Evolutionary conservation across 2,888 invertebrate genomes (phyloP).

Genomic region (Agonum fuliginosum): DNA sequence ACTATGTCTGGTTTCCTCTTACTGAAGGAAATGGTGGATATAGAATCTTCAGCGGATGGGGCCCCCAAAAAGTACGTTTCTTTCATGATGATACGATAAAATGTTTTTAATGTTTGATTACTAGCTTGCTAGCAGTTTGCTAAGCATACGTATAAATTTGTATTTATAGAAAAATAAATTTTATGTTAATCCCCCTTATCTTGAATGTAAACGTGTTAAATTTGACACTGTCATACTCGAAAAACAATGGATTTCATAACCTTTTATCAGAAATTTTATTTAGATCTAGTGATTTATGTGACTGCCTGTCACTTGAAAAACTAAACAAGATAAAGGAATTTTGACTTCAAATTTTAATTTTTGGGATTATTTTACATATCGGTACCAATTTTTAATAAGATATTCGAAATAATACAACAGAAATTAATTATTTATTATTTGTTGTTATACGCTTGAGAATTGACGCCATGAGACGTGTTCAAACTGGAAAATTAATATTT

Average conservation of each 20-base stretch:
- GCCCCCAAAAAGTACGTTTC: constrained; percentile 44
- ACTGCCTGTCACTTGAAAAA: too few species aligned
- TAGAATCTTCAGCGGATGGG: constrained; percentile 37
- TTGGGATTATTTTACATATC: too few species aligned
- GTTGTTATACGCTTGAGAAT: too few species aligned
- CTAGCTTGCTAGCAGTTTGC: neutral
- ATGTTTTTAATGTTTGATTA: neutral
- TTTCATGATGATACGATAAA: constrained; percentile 17
- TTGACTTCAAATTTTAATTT: too few species aligned
- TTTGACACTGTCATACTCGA: neutral
- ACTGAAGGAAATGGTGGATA: constrained; percentile 14
- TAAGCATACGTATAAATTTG: neutral
- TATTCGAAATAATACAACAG: too few species aligned
- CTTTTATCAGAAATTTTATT: neutral
- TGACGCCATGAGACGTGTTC: too few species aligned
- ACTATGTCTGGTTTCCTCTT: neutral
- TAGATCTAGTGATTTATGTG: too few species aligned
- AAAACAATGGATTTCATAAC: constrained; percentile 3
- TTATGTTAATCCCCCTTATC: constrained; percentile 32
- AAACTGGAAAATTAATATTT: neutral
- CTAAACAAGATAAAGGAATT: too few species aligned
- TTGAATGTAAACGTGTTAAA: constrained; percentile 9
- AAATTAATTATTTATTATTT: too few species aligned
- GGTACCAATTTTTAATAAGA: too few species aligned
- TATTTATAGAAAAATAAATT: constrained; percentile 47